Base-by-base conservation (phyloP, 1,140 invertebrate genomes). In the Planococcus citri region DNA sequence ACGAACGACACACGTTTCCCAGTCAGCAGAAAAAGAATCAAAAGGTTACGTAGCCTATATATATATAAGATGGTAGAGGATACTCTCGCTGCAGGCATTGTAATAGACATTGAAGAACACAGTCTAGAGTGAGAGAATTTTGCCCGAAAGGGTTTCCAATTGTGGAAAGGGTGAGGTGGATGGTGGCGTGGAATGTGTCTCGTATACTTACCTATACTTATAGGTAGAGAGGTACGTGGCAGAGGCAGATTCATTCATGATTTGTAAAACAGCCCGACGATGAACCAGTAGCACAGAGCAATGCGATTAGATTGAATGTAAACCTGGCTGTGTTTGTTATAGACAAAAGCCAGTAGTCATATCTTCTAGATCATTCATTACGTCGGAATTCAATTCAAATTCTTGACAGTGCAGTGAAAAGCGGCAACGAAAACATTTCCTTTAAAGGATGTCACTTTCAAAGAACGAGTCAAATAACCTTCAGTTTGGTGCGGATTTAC, bases 401-500 rank as follows among this genome's bases (percentile, higher is more conserved):
- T 64, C 60, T 64, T 20, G 60, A 64, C 60, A 64, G 60, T 6
- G 60, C 25, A n/a, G 3, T 64, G 22, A 64, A 64, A 24, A 27
- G 60, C 60, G 60, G 60, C 60, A 64, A 64, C 60, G 25, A 64
- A 64, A 64, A 64, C 60, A 64, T 64, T 27, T 64, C 60, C 60
- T 64, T 64, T 64, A 64, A 64, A 64, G 60, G 60, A 64, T 64
- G 25, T 64, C 60, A 27, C 21, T 14, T 64, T 25, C 22, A 25
- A 64, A 24, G 60, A 64, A 64, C 60, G 21, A 64, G 60, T 64
- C 60, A 64, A 64, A 64, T 64, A 64, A 64, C 60, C 60, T 64
- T 64, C 60, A 27, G 21, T 64, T 64, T 51, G 41, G 41, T 51
- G 41, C 41, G 41, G 41, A 51, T 64, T 64, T 64, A 27, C 60